phyloP scores from a whole-genome alignment of 2,797 vertebrate species.

The Halcyon chelicuti region DNA sequence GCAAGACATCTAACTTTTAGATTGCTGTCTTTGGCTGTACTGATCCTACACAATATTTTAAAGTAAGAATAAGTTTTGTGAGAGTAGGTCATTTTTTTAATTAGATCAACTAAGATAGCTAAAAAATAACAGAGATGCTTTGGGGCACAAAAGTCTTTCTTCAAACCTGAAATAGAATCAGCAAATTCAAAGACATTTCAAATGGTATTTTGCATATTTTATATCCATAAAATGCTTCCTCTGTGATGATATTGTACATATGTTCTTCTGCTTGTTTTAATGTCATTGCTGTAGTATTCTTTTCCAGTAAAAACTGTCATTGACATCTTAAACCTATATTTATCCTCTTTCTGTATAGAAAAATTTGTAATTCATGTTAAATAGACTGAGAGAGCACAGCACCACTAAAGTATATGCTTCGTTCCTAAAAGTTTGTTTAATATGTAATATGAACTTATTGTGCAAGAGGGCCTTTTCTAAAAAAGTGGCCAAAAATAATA shows the following conservation, averaged over 20 bases:
- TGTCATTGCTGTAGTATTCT: background rate
- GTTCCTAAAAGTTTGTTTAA: background rate
- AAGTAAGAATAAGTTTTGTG: background rate
- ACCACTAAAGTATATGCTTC: background rate
- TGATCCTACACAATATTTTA: background rate
- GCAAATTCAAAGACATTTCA: slow-evolving; percentile 8
- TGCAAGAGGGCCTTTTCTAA: accelerated
- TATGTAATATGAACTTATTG: background rate
- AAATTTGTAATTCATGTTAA: background rate
- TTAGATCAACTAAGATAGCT: background rate
- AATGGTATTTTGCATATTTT: background rate
- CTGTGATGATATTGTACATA: background rate
- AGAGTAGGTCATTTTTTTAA: background rate
- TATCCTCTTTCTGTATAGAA: background rate
- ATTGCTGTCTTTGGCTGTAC: background rate
- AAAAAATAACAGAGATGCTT: background rate
- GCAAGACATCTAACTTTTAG: background rate
- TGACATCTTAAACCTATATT: background rate
- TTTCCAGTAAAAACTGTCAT: background rate
- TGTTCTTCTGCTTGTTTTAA: background rate
- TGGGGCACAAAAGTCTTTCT: background rate
- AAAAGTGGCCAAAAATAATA: background rate
- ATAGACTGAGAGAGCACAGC: background rate
- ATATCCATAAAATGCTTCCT: background rate
- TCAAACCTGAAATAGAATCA: slow-evolving; percentile 3